These are phyloP conservation scores for Stegastes partitus DNA, from an alignment of 2,113 vertebrate genomes.

Conservation along the genomic window DNA sequence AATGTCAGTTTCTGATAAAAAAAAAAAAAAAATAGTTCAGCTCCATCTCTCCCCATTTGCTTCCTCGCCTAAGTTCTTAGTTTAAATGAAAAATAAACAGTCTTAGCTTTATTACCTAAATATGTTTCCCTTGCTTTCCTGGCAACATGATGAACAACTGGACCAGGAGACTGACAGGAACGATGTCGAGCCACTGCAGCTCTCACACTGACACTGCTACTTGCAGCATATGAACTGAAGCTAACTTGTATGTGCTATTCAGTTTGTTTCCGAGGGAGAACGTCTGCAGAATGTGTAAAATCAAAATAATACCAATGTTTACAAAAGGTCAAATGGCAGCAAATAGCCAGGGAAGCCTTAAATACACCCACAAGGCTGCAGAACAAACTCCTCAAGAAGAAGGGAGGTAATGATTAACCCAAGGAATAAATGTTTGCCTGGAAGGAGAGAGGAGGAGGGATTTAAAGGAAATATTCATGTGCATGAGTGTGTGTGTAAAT, in stretches of 20 bases:
- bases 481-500: background rate
- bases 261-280: background rate
- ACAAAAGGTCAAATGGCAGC: conserved; percentile 4
- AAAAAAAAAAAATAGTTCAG: background rate
- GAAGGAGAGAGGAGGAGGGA: conserved; percentile 13
- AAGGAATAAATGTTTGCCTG: conserved; percentile 53
- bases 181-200: conserved; percentile 25
- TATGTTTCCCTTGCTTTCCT: background rate
- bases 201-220: background rate
- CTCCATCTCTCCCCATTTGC: background rate
- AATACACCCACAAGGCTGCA: conserved; percentile 6
- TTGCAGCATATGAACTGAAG: background rate
- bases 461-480: background rate
- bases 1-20: background rate
- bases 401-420: conserved; percentile 69
- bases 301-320: background rate
- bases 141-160: conserved; percentile 7
- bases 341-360: background rate
- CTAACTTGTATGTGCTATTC: background rate
- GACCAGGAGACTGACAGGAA: conserved; percentile 39
- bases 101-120: background rate
- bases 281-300: background rate
- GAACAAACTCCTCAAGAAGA: conserved; percentile 29
- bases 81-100: background rate
- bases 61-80: background rate